A percentile compares a stretch with the other conserved stretches of the same genome.
phyloP scores from a whole-genome alignment of 2,888 invertebrate genomes.

The Crioceris asparagi region DNA sequence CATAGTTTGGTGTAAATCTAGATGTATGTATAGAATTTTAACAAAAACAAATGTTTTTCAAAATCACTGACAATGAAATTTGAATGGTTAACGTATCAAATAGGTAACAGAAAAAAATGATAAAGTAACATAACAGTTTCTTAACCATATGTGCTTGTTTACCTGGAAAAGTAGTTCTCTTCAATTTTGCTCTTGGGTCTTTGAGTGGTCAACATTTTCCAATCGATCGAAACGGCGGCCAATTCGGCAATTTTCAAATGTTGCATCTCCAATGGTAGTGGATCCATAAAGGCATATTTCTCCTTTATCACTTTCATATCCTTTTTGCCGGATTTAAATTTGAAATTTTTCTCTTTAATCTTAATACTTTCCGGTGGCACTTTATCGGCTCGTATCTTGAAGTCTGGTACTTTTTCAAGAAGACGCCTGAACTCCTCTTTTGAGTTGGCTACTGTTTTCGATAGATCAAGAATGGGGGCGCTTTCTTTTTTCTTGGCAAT shows the following conservation, averaged over 20 bases:
- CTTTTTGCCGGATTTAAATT: slow-evolving; percentile 44
- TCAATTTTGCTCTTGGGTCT: slow-evolving; percentile 74
- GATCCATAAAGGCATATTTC: slow-evolving; percentile 59
- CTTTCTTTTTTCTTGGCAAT: slow-evolving; percentile 71
- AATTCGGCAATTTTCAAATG: slow-evolving; percentile 63
- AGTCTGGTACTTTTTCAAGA: slow-evolving; percentile 81
- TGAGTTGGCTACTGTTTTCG: slow-evolving; percentile 63
- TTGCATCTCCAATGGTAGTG: slow-evolving; percentile 74
- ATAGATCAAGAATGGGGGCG: slow-evolving; percentile 73
- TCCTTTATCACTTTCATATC: slow-evolving; percentile 56
- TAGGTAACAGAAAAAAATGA: no score
- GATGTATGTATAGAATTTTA: no score
- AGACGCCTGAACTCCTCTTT: slow-evolving; percentile 75
- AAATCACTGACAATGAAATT: no score
- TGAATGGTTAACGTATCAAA: no score
- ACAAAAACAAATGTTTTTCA: no score
- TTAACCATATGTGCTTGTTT: no score
- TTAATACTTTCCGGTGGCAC: slow-evolving; percentile 66
- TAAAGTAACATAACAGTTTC: background rate
- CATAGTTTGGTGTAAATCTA: background rate
- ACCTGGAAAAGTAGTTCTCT: slow-evolving; percentile 79
- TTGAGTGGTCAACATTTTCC: slow-evolving; percentile 85
- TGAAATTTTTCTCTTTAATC: slow-evolving; percentile 60
- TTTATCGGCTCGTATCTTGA: slow-evolving; percentile 80
- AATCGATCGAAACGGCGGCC: slow-evolving; percentile 77